A percentile compares a stretch with the other conserved stretches of the same genome.
Conservation (phyloP, 2,797 vertebrate species). For the Florisuga fusca region DNA sequence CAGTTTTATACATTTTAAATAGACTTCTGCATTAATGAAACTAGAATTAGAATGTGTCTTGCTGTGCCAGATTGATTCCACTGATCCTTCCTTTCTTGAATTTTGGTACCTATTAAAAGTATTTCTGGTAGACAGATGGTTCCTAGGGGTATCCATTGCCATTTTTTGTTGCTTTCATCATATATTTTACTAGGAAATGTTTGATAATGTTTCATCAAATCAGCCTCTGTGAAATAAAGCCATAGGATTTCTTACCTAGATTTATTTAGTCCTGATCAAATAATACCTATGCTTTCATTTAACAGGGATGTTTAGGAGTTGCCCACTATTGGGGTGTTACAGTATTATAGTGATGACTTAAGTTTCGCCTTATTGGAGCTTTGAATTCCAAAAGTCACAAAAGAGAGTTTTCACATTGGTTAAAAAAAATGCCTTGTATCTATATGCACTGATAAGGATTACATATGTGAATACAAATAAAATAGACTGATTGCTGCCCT, state of each 20-base stretch:
- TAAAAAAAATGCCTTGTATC: neutral
- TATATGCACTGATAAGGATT: neutral
- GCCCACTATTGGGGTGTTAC: neutral
- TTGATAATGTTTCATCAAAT: neutral
- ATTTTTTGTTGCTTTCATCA: neutral
- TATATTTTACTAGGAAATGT: neutral
- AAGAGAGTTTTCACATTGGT: neutral
- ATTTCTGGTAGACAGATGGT: neutral
- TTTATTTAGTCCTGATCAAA: neutral
- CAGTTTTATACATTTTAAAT: neutral
- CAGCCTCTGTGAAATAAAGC: neutral
- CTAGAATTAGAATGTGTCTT: neutral
- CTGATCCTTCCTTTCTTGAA: slow-evolving; percentile 1
- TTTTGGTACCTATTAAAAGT: slow-evolving; percentile 5
- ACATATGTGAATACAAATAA: neutral
- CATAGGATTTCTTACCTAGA: neutral
- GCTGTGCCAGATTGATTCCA: neutral
- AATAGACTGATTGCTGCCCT: neutral
- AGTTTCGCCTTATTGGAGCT: neutral
- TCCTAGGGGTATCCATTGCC: neutral
- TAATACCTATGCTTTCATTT: neutral
- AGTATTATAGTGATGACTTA: neutral
- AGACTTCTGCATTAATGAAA: neutral
- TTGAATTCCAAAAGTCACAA: neutral
- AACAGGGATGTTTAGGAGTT: neutral